Base-by-base conservation (phyloP, 2,888 invertebrate genomes). In the Unio pictorum region DNA sequence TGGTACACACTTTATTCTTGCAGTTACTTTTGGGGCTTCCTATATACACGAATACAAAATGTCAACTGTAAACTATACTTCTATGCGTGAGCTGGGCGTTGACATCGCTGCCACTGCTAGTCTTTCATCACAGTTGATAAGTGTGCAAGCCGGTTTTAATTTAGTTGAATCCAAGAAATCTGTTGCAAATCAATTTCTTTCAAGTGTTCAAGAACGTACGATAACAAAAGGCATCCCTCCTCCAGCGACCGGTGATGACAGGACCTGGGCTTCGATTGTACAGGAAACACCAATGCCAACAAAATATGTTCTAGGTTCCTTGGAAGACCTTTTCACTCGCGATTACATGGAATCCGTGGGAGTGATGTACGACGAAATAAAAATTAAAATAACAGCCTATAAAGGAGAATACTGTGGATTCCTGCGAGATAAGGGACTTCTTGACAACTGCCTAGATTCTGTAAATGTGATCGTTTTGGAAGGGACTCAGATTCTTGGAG, bases 11-110 rank as follows among this genome's bases (percentile, higher is more conserved):
- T 75, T 66, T 69, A 63, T 69, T 4, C 57, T 54, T 34, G 64
- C 65, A 28, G 57, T 69, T 4, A 68, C 63, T 17, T 76, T 73
- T 66, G 73, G 76, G 20, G 76, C 76, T 1, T 63, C 66, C 28
- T 76, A 64, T 55, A 72, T 69, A 17, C 66, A 69, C 45, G 66
- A 73, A 63, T 63, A 72, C 28, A 73, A 67, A 55, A 76, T 76
- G 76, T 45, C 60, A 1, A 61, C 66, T 18, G 45, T 0, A 34
- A 54, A 54, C 3, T 76, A 67, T 55, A 61, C 71, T 54, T 28
- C 15, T 1, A 55, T 71, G 57, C 20, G 56, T 23, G 20, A 55
- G 59, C 56, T 58, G 1, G 69, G 66, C 5, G 55, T 72, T 6
- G 68, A 71, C 56, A 62, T 76, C 4, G 72, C 67, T 5, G 66